Percentiles rank a stretch among this genome's conserved stretches.
These are phyloP conservation scores for Limanda limanda DNA, from an alignment of 2,113 vertebrate genomes.

Conservation along the genomic window DNA sequence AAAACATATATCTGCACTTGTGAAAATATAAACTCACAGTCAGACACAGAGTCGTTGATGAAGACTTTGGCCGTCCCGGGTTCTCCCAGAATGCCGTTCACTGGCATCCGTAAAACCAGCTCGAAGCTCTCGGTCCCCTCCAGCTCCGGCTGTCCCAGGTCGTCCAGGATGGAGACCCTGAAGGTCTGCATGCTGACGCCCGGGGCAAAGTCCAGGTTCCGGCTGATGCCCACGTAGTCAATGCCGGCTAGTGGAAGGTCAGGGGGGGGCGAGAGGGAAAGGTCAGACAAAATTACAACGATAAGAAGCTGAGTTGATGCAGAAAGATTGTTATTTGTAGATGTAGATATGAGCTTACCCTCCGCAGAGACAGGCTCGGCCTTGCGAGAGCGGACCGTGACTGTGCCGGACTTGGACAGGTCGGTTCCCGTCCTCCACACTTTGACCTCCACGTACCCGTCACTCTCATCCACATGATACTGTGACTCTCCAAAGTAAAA, in stretches of 20 bases:
- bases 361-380: conserved; percentile 88
- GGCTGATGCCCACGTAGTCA: conserved; percentile 95
- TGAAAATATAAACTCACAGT: conserved; percentile 83
- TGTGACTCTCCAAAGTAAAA: conserved; percentile 89
- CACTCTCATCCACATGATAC: conserved; percentile 90
- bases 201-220: conserved; percentile 91
- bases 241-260: conserved; percentile 83
- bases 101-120: conserved; percentile 90
- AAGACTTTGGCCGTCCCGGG: conserved; percentile 86
- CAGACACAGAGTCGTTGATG: conserved; percentile 92
- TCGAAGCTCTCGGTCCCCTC: conserved; percentile 93
- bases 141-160: conserved; percentile 90
- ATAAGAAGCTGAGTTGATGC: background rate
- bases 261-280: background rate
- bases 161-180: conserved; percentile 90
- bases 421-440: conserved; percentile 93
- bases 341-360: conserved; percentile 78
- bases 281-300: background rate
- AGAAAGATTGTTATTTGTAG: background rate
- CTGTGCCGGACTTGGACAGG: conserved; percentile 86
- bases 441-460: conserved; percentile 85
- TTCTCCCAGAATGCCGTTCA: conserved; percentile 89
- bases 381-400: conserved; percentile 92
- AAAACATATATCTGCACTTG: too few relatives aligned
- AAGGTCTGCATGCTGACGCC: conserved; percentile 91